phyloP scores from a whole-genome alignment of 1,140 invertebrate genomes.

The Bradynema listronoti region DNA sequence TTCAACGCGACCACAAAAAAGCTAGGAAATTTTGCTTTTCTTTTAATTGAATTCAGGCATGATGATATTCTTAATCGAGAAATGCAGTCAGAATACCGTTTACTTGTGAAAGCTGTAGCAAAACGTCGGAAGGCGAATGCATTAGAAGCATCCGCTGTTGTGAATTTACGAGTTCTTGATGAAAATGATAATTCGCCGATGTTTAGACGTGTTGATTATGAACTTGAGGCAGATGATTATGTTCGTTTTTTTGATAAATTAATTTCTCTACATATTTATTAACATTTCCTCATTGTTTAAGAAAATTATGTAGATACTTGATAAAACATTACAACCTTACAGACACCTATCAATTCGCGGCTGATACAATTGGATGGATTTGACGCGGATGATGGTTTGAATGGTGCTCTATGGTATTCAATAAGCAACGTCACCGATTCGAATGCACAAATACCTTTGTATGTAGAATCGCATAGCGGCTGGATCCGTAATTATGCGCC shows the following conservation, averaged over 20 bases:
- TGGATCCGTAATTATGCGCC: constrained; percentile 38
- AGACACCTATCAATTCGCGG: constrained; percentile 35
- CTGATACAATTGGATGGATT: constrained; percentile 35
- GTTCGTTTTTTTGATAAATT: constrained; percentile 27
- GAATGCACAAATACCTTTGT: constrained; percentile 29
- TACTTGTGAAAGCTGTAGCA: constrained; percentile 33
- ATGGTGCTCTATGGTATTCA: constrained; percentile 40
- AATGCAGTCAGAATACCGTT: constrained; percentile 32
- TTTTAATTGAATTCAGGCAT: constrained; percentile 32
- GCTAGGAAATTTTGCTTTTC: constrained; percentile 44
- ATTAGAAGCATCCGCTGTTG: constrained; percentile 31
- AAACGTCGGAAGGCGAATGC: constrained; percentile 36
- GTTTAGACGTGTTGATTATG: constrained; percentile 33
- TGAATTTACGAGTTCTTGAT: constrained; percentile 31
- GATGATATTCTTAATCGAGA: constrained; percentile 39
- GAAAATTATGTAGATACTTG: background rate
- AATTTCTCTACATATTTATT: constrained; percentile 5
- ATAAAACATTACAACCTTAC: constrained; percentile 1
- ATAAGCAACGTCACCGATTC: constrained; percentile 18
- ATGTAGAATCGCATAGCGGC: constrained; percentile 35
- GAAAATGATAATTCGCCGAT: constrained; percentile 41
- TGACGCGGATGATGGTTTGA: constrained; percentile 43
- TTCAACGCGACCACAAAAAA: constrained; percentile 16
- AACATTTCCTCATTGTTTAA: background rate
- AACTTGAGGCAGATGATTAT: constrained; percentile 28